Base-by-base conservation (phyloP, 2,797 vertebrate genomes). In the Molossus alvarezi region DNA sequence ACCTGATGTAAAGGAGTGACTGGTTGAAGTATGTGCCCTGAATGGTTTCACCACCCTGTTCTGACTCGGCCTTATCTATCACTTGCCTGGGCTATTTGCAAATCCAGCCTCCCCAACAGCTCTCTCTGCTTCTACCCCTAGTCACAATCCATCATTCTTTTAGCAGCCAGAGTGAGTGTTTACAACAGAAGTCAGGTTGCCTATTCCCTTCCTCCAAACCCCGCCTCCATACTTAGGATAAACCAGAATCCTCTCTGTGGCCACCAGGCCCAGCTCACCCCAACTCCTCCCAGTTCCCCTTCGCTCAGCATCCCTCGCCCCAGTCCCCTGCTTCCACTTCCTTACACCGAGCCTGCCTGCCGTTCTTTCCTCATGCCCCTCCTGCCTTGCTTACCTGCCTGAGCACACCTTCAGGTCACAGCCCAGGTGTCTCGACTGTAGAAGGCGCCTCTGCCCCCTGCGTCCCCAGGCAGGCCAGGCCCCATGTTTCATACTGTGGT, bases 401-500 rank as follows among this genome's bases (percentile, higher is more conserved):
- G 3, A 25, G 9, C 0, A 0, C 2, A 1, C 14, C 45, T 85
- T 55, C 18, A 25, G 25, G 82, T 13, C 0, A 0, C 7, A 53
- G 37, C 57, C 76, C 33, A 25, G 25, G 60, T 53, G 76, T 9
- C 51, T 7, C 51, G 4, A 6, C 27, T 11, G 55, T 25, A n/a
- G 65, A 58, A 21, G 23, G 45, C 53, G n/a, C 21, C 55, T 41
- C 41, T 5, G 20, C 11, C 71, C 25, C 33, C 37, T 33, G 3
- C 20, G 25, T 33, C 4, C 20, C 29, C 23, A 8, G 53, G 25
- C 1, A 12, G 48, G 57, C 67, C 29, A 67, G 76, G 48, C 20
- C 62, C 60, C 4, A 5, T 25, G 17, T 25, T 5, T 71, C 8
- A 7, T 6, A 2, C 18, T 9, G 18, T n/a, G 12, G 9, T 17